Evolutionary conservation across 1,140 invertebrate genomes (phyloP), one percentile per base, ranked within the genome.

Genomic region (Drosophila burlai): DNA sequence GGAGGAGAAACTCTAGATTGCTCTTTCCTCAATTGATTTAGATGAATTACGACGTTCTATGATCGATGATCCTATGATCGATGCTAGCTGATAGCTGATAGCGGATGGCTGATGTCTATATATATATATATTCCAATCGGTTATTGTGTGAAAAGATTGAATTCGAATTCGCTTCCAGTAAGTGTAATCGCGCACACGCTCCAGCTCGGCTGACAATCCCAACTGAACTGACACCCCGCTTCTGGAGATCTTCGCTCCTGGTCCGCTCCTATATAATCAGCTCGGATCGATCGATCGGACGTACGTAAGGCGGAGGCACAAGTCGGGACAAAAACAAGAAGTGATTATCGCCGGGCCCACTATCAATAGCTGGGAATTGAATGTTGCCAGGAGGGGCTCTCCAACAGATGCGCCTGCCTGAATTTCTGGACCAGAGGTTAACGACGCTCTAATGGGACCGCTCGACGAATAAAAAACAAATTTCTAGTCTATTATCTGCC

Each of bases 21-120:
- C 49, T 84, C 50, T 76, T 52, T 81, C 36, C 49, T 67, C 76
- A 78, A 87, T 87, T 87, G 80, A 87, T 80, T 87, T 87, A 71
- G 82, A 87, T 87, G 74, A 87, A 87, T 87, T 87, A 71, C 75
- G 68, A 71, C 75, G 68, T 66, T 67, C 46, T 69, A 38, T 42
- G 64, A 66, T 69, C 46, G 66, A 66, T 80, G 54, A 66, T 75
- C 55, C 52, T 62, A 40, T 73, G 60, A 59, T 67, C 47, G 36
- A 46, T 59, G 55, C 36, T 59, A 59, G 24, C 55, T 72, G 52
- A 74, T 78, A 73, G 55, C 65, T 50, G n/a, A 58, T 59, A 10
- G 46, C 52, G 34, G 76, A 61, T 81, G 21, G 26, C 29, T 67
- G 31, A 4, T 6, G 52, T 40, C 13, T 50, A 24, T 71, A 45